Evolutionary conservation across 2,113 vertebrate species (phyloP).

Genomic region (Onychostruthus taczanowskii): DNA sequence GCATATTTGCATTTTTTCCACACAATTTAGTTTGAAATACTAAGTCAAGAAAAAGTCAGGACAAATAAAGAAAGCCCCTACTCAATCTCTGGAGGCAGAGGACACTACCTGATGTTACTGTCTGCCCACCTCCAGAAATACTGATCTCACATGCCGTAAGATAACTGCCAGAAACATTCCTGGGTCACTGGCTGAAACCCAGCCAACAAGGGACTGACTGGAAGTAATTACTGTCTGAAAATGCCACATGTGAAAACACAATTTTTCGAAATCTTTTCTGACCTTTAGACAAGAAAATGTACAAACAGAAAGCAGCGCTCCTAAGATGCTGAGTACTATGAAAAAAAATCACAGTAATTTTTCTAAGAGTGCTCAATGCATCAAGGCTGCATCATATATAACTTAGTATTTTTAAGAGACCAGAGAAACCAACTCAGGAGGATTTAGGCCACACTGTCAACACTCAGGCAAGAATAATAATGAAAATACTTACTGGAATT

Average conservation of each 20-base stretch:
- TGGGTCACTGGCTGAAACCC: neutral
- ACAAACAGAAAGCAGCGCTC: neutral
- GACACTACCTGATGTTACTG: neutral
- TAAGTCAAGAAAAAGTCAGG: neutral
- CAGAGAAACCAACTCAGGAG: neutral
- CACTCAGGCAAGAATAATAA: neutral
- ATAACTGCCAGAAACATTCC: neutral
- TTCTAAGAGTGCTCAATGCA: neutral
- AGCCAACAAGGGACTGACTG: neutral
- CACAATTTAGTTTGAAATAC: neutral
- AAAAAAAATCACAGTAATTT: neutral
- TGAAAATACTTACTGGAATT: slow-evolving; percentile 69
- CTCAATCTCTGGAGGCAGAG: neutral
- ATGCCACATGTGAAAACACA: neutral
- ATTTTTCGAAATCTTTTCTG: neutral
- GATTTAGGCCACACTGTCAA: neutral
- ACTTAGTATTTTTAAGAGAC: neutral
- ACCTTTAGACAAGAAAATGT: neutral
- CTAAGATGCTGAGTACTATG: neutral
- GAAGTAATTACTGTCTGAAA: neutral
- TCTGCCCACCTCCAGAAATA: neutral
- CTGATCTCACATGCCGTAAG: neutral
- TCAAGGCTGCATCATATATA: neutral
- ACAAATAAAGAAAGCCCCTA: neutral
- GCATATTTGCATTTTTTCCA: neutral